Evolutionary conservation across 2,888 invertebrate genomes (phyloP).

Genomic region (Leptopilina myrica): DNA sequence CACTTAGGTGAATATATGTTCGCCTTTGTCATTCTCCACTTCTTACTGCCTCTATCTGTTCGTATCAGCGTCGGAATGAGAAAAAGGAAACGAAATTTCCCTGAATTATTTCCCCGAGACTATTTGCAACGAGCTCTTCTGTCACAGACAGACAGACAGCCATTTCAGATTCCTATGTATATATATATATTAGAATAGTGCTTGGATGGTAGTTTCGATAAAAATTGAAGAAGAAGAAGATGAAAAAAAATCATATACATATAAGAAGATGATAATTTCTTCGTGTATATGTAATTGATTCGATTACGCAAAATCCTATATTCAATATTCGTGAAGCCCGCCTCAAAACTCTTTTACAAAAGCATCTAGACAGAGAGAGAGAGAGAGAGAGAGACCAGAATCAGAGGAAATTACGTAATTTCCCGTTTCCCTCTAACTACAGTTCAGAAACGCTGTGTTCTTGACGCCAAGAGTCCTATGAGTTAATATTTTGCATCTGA

Average conservation of each 20-base stretch:
- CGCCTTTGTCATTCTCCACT: slow-evolving; percentile 29
- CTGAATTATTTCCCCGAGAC: slow-evolving; percentile 3
- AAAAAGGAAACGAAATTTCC: slow-evolving; percentile 34
- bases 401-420: slow-evolving; percentile 72
- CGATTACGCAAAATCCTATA: slow-evolving; percentile 60
- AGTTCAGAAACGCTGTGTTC: slow-evolving; percentile 38
- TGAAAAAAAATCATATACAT: slow-evolving; percentile 39
- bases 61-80: background rate
- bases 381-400: slow-evolving; percentile 50
- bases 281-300: slow-evolving; percentile 61
- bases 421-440: slow-evolving; percentile 59
- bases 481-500: slow-evolving; percentile 53
- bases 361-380: background rate
- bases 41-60: slow-evolving; percentile 23
- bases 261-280: slow-evolving; percentile 42
- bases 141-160: background rate
- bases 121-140: slow-evolving; percentile 1
- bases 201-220: no score
- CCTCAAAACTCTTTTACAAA: slow-evolving; percentile 21
- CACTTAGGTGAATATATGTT: slow-evolving; percentile 28
- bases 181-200: no score
- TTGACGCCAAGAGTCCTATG: slow-evolving; percentile 28
- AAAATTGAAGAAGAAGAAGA: slow-evolving; percentile 38
- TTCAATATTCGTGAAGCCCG: slow-evolving; percentile 47
- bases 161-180: slow-evolving; percentile 18